Base-by-base conservation (phyloP, 2,888 invertebrate genomes). In the Tipula helvola region DNA sequence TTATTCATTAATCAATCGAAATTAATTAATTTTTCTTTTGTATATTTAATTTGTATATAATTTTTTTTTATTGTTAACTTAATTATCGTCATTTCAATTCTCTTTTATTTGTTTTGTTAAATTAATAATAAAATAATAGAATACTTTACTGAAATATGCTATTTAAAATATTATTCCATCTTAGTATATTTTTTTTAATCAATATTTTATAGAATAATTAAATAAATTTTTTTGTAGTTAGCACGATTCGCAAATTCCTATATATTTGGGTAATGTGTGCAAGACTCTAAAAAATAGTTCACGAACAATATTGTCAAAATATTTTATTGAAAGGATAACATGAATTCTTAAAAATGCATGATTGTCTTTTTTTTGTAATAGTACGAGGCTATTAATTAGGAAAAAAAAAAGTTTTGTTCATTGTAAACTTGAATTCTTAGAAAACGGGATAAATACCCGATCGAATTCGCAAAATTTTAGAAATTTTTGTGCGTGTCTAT, bases 61-160 rank as follows among this genome's bases (percentile, higher is more conserved):
- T 52, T 52, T 52, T 52, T 52, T 52, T 52, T 71, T 71, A 71
- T 71, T 71, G 71, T 71, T 71, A 71, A 71, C 71, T 71, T 71
- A 71, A 71, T 71, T 71, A 71, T 71, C 71, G 71, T 71, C 71
- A 71, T 71, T 71, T 71, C 71, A 71, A 71, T 71, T 71, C 71
- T 18, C 28, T 71, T 71, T 28, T 28, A 71, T 28, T 71, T 71
- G 18, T 71, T 71, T 71, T 28, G 8, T 71, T 52, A 52, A 52
- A 52, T 44, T 44, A 44, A 12, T 52, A 52, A 52, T 52, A 16
- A 8, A 28, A 71, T 71, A 16, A 71, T 52, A n/a, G n/a, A 47
- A 47, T 47, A 47, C 2, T 47, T 47, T 47, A 47, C 10, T 42
- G 42, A 44, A 44, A 44, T 44, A 44, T 44, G 44, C 10, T 44